Conservation (phyloP, 2,797 vertebrate genomes). For the Lates japonicus region DNA sequence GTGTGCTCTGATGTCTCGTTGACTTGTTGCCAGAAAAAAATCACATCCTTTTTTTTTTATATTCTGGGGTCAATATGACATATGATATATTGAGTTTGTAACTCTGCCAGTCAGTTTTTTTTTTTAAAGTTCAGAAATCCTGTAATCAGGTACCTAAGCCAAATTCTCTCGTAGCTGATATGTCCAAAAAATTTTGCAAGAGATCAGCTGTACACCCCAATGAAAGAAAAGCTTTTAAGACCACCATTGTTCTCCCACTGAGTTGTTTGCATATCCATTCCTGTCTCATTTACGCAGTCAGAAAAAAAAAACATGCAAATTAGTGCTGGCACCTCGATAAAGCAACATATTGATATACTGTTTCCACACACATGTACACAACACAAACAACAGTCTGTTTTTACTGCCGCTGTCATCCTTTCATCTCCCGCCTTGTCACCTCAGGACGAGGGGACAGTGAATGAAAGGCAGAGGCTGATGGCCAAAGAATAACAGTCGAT, state of each 20-base stretch:
- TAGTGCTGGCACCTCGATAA: slow-evolving; percentile 73
- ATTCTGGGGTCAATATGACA: not conserved
- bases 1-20: not conserved
- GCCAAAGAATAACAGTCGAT: slow-evolving; percentile 71
- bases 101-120: not conserved
- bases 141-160: not conserved
- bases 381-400: slow-evolving; percentile 41
- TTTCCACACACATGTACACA: slow-evolving; percentile 45
- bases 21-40: not conserved
- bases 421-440: slow-evolving; percentile 46
- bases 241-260: slow-evolving; percentile 69
- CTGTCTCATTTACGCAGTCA: slow-evolving; percentile 71
- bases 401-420: slow-evolving; percentile 56
- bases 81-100: not conserved
- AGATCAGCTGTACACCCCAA: slow-evolving; percentile 29
- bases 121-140: slow-evolving; percentile 2
- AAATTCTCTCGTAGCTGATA: slow-evolving; percentile 38
- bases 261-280: slow-evolving; percentile 78
- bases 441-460: slow-evolving; percentile 40
- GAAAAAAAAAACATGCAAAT: slow-evolving; percentile 78
- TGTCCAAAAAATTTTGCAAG: slow-evolving; percentile 20
- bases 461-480: slow-evolving; percentile 63
- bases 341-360: slow-evolving; percentile 79
- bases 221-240: slow-evolving; percentile 66
- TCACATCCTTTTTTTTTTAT: not conserved